A percentile compares a stretch with the other conserved stretches of the same genome.
Evolutionary conservation across 2,113 vertebrate species (phyloP).

Genomic region (Maccullochella peelii): DNA sequence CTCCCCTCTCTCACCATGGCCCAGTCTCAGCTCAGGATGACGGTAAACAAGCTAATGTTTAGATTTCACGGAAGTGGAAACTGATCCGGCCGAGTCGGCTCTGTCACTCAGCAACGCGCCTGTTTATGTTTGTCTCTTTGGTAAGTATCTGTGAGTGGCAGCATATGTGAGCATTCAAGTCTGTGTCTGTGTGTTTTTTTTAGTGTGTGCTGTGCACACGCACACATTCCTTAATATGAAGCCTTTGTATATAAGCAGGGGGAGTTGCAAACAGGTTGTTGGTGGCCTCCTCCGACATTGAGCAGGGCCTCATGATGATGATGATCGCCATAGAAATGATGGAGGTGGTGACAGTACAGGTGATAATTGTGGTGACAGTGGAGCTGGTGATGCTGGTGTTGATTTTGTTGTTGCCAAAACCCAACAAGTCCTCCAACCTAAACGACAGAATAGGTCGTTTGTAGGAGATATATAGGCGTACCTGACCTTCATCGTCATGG

Average conservation of each 20-base stretch:
- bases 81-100: slow-evolving; percentile 62
- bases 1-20: slow-evolving; percentile 9
- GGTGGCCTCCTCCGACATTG: neutral
- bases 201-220: neutral
- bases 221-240: slow-evolving; percentile 15
- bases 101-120: slow-evolving; percentile 74
- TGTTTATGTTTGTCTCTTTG: slow-evolving; percentile 75
- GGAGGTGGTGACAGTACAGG: neutral
- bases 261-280: slow-evolving; percentile 2
- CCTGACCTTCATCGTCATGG: no score
- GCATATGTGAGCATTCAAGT: slow-evolving; percentile 49
- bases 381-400: neutral
- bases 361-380: neutral
- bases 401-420: neutral
- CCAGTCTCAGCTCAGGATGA: slow-evolving; percentile 55
- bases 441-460: no score
- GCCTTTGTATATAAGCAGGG: neutral
- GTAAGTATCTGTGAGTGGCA: slow-evolving; percentile 59
- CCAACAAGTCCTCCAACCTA: no score
- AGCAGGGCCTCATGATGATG: neutral
- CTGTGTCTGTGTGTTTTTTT: slow-evolving; percentile 2
- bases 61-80: slow-evolving; percentile 80
- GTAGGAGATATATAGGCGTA: no score
- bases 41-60: slow-evolving; percentile 79
- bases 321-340: neutral